These are phyloP conservation scores for Nannobrachium achirus DNA, from an alignment of 2,113 vertebrate genomes.

Conservation along the genomic window DNA sequence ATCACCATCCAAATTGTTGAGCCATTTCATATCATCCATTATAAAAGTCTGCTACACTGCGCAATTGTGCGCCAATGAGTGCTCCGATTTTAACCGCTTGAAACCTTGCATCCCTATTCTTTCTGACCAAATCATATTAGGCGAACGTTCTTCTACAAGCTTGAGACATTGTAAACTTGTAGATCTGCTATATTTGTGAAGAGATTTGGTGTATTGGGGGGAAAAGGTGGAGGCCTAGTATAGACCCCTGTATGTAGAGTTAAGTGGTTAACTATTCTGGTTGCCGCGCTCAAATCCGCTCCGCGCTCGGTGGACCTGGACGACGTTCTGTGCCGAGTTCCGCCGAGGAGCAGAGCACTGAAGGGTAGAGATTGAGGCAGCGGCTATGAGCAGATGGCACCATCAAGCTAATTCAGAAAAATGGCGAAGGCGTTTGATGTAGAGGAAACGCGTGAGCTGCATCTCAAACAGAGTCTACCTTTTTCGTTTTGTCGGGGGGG, in stretches of 20 bases:
- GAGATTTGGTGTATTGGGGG: no score
- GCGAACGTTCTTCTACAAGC: no score
- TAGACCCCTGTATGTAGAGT: no score
- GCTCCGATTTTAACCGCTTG: not conserved
- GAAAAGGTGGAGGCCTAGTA: no score
- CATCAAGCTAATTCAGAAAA: conserved; percentile 91
- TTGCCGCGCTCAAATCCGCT: conserved; percentile 30
- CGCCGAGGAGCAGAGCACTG: conserved; percentile 49
- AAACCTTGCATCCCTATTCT: no score
- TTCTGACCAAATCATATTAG: no score
- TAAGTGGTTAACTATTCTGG: conserved; percentile 15
- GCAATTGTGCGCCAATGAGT: conserved; percentile 9
- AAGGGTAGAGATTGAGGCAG: conserved; percentile 80
- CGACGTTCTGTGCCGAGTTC: conserved; percentile 39
- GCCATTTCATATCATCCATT: not conserved
- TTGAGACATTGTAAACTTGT: no score
- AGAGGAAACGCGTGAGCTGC: conserved; percentile 84
- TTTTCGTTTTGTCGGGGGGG: conserved; percentile 79
- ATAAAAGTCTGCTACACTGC: conserved; percentile 18
- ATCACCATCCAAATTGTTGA: conserved; percentile 19
- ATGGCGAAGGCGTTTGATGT: conserved; percentile 87
- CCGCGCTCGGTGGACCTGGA: conserved; percentile 34
- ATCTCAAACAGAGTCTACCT: conserved; percentile 81
- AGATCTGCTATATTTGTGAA: no score
- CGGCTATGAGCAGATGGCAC: conserved; percentile 91